A percentile compares a stretch with the other conserved stretches of the same genome.
These are phyloP conservation scores for Aspidiotus rigidus DNA, from an alignment of 2,888 invertebrate species.

Conservation along the genomic window DNA sequence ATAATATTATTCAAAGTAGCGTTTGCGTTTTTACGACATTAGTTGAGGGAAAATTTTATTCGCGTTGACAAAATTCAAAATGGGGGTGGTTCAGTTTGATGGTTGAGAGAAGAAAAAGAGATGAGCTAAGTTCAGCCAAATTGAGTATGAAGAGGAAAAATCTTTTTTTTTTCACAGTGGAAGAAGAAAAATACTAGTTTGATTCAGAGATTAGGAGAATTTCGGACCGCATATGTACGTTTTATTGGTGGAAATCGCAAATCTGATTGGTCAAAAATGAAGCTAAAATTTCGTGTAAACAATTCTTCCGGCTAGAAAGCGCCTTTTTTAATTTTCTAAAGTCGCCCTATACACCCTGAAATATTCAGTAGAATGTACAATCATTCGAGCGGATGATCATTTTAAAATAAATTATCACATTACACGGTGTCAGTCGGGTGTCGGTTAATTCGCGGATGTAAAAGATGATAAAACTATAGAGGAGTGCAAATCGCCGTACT, in stretches of 20 bases:
- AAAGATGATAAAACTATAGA: conserved; percentile 10
- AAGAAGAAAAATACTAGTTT: too few relatives aligned
- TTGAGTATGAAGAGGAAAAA: neutral
- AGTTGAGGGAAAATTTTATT: conserved; percentile 17
- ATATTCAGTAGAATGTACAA: neutral
- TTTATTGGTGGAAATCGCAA: too few relatives aligned
- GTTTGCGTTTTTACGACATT: conserved; percentile 13
- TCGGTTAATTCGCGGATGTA: conserved; percentile 22
- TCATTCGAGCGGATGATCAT: neutral
- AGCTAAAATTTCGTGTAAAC: too few relatives aligned
- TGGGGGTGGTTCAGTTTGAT: conserved; percentile 1
- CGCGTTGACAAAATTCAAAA: conserved; percentile 13
- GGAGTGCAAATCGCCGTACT: conserved; percentile 25
- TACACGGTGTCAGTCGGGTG: conserved; percentile 5
- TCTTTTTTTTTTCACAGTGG: neutral
- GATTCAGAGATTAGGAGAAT: too few relatives aligned
- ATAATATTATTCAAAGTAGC: conserved; percentile 15
- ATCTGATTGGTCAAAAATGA: too few relatives aligned
- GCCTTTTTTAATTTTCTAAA: neutral
- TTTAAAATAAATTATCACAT: neutral
- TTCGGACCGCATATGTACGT: too few relatives aligned
- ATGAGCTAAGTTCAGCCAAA: conserved; percentile 5
- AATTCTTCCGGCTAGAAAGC: too few relatives aligned
- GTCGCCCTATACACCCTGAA: neutral
- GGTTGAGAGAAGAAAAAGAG: neutral